Percentiles rank a stretch among this genome's conserved stretches.
These are phyloP conservation scores for Lagothrix lagotricha DNA, from an alignment of 2,797 vertebrate species.

Conservation along the genomic window DNA sequence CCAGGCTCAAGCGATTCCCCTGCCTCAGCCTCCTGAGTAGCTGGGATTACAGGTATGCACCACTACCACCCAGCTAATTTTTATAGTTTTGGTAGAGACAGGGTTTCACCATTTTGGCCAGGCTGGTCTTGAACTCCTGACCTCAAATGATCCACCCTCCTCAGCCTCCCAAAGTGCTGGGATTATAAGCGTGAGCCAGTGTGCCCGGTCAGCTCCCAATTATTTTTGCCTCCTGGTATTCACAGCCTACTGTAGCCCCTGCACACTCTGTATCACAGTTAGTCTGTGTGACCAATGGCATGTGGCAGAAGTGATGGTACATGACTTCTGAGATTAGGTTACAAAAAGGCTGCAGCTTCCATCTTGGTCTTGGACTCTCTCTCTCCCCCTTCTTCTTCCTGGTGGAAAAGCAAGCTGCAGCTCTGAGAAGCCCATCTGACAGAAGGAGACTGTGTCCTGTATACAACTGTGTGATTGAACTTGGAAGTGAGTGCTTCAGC, in stretches of 20 bases:
- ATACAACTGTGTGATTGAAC: neutral
- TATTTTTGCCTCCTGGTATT: neutral
- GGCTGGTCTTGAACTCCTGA: no score
- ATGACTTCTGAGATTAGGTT: slow-evolving; percentile 33
- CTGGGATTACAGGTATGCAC: no score
- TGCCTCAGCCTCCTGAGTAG: no score
- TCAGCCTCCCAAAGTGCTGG: no score
- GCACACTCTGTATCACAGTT: neutral
- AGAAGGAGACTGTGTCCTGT: slow-evolving; percentile 29
- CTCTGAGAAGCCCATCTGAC: neutral
- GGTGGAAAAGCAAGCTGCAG: slow-evolving; percentile 3
- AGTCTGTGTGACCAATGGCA: neutral
- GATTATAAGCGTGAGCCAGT: no score
- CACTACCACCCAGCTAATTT: no score
- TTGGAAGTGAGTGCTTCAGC: slow-evolving; percentile 25
- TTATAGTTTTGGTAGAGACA: no score
- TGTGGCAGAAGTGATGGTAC: neutral
- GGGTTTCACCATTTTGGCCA: no score
- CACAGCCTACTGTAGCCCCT: neutral
- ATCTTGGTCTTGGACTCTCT: neutral
- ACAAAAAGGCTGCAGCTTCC: slow-evolving; percentile 30
- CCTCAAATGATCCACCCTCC: no score
- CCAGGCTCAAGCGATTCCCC: no score
- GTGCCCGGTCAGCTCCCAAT: neutral
- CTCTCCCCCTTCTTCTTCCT: neutral